Percentiles rank a stretch among this genome's conserved stretches.
These are phyloP conservation scores for Uria aalge DNA, from an alignment of 2,113 vertebrate genomes.

Conservation along the genomic window DNA sequence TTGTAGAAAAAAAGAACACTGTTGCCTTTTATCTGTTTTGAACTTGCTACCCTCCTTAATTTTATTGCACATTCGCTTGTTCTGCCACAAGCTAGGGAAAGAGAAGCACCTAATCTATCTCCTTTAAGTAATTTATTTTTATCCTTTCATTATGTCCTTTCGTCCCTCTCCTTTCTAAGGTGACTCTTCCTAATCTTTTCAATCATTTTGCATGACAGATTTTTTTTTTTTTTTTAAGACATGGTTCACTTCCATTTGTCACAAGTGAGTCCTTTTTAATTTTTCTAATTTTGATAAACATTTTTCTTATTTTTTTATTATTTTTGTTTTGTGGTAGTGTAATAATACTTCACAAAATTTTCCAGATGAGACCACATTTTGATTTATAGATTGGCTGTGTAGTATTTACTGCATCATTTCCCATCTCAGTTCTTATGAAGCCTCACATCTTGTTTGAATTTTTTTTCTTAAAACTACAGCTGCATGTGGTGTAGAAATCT, in stretches of 20 bases:
- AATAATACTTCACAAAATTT: neutral
- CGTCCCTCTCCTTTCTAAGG: neutral
- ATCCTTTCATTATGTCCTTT: neutral
- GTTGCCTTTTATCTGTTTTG: neutral
- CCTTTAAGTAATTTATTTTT: neutral
- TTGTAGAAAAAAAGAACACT: neutral
- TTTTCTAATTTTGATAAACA: neutral
- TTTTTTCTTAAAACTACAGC: slow-evolving; percentile 22
- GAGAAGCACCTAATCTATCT: neutral
- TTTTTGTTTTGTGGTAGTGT: neutral
- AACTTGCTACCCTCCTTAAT: neutral
- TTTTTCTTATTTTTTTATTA: neutral
- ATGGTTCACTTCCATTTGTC: neutral
- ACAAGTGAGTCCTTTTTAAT: neutral
- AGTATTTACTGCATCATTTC: neutral
- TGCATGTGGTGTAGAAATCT: slow-evolving; percentile 44
- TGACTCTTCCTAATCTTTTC: neutral
- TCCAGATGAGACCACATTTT: neutral
- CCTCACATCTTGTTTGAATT: slow-evolving; percentile 48
- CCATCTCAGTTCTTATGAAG: neutral
- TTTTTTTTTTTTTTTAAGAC: neutral
- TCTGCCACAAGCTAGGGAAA: neutral
- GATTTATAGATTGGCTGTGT: neutral
- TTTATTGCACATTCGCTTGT: neutral
- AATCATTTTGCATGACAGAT: neutral